Percentiles rank a stretch among this genome's conserved stretches.
Evolutionary conservation across 92 coral and sea anemone species (phyloP).

Genomic region (Palythoa grandis): DNA sequence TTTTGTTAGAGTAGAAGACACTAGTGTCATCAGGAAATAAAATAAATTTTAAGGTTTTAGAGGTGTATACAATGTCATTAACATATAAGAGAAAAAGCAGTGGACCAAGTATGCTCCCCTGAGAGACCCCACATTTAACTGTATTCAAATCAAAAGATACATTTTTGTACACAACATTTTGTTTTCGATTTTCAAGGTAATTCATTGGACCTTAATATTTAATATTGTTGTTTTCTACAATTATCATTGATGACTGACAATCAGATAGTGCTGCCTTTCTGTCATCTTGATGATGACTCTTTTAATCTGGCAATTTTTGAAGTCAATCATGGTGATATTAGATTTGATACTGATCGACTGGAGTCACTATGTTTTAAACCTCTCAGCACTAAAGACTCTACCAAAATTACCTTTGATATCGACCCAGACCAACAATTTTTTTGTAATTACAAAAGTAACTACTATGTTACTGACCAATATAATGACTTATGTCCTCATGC

Average conservation of each 20-base stretch:
- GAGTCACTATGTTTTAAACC: neutral
- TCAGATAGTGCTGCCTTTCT: neutral
- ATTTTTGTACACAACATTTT: too few relatives aligned
- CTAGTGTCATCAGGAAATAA: too few relatives aligned
- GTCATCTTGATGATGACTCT: neutral
- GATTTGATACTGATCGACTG: neutral
- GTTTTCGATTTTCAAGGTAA: too few relatives aligned
- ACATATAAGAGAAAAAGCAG: too few relatives aligned
- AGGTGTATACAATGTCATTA: too few relatives aligned
- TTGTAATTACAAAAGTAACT: neutral
- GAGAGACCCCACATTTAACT: too few relatives aligned
- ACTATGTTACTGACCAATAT: neutral
- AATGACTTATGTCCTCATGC: neutral
- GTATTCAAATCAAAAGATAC: too few relatives aligned
- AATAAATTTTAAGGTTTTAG: too few relatives aligned
- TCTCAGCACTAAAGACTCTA: neutral
- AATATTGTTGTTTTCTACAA: too few relatives aligned
- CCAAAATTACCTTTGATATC: neutral
- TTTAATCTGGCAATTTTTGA: neutral
- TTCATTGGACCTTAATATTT: neutral
- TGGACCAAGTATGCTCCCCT: too few relatives aligned
- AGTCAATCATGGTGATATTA: too few relatives aligned
- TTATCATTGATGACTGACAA: neutral
- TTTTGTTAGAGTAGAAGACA: too few relatives aligned
- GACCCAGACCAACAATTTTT: conserved; percentile 2